A percentile compares a stretch with the other conserved stretches of the same genome.
phyloP scores from a whole-genome alignment of 2,797 vertebrate genomes.

The Erpetoichthys calabaricus region DNA sequence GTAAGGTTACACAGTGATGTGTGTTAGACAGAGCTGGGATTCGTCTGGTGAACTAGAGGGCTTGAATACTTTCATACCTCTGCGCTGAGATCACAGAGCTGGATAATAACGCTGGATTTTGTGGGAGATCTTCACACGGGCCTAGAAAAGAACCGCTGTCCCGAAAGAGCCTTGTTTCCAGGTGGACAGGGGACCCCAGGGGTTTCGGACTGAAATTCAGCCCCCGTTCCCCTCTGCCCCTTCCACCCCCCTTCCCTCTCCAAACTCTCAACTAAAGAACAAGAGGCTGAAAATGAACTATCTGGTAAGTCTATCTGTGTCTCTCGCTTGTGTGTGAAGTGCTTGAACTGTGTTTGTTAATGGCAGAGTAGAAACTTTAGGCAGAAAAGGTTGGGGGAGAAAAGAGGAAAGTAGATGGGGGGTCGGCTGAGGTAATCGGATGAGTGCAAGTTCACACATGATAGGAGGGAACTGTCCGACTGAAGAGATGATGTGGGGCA shows the following conservation, averaged over 20 bases:
- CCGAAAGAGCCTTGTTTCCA: slow-evolving; percentile 8
- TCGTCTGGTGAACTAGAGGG: slow-evolving; percentile 16
- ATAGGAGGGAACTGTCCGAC: too few species aligned
- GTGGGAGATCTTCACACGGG: slow-evolving; percentile 14
- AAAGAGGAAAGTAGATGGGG: too few species aligned
- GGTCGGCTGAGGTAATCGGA: too few species aligned
- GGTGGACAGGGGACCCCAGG: slow-evolving; percentile 8
- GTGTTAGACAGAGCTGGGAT: slow-evolving; percentile 13
- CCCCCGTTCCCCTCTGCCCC: too few species aligned
- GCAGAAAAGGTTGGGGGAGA: too few species aligned
- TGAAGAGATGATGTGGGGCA: too few species aligned
- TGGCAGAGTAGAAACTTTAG: neutral
- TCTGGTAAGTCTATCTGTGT: slow-evolving; percentile 32
- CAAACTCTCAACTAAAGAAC: slow-evolving; percentile 22
- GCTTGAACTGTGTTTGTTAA: slow-evolving; percentile 14
- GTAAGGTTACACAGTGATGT: slow-evolving; percentile 28
- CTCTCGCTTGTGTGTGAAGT: slow-evolving; percentile 17
- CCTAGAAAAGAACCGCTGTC: slow-evolving; percentile 10
- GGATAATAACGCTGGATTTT: slow-evolving; percentile 40
- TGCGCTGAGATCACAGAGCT: slow-evolving; percentile 51
- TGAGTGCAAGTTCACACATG: too few species aligned
- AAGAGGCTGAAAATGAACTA: slow-evolving; percentile 34
- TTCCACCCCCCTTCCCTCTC: slow-evolving; percentile 17
- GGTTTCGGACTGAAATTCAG: neutral
- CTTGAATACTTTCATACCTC: slow-evolving; percentile 48